A percentile compares a stretch with the other conserved stretches of the same genome.
phyloP scores from a whole-genome alignment of 2,888 invertebrate species.

The Campoplex capitator region DNA sequence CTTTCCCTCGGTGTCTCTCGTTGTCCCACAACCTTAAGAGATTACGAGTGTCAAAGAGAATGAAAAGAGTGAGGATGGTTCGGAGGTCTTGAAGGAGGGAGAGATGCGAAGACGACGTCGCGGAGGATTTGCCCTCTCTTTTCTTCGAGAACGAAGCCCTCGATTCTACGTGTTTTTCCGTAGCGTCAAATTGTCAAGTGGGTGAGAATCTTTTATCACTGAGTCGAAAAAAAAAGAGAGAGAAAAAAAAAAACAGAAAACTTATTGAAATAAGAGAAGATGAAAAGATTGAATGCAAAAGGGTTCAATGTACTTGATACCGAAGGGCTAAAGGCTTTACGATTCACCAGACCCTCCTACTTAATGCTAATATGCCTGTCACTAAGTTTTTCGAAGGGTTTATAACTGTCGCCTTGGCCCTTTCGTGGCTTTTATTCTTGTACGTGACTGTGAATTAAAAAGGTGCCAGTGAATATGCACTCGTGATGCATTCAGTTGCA shows the following conservation, averaged over 20 bases:
- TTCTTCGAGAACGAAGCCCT: conserved; percentile 50
- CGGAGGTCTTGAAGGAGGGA: conserved; percentile 1
- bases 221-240: neutral
- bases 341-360: neutral
- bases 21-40: conserved; percentile 60
- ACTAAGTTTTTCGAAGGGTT: conserved; percentile 5
- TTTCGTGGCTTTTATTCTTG: neutral
- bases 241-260: neutral
- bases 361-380: conserved; percentile 30
- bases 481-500: conserved; percentile 27
- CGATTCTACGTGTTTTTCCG: conserved; percentile 48
- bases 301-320: conserved; percentile 28
- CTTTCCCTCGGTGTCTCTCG: conserved; percentile 37
- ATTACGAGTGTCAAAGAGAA: conserved; percentile 64
- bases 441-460: conserved; percentile 46
- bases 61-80: neutral
- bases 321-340: neutral
- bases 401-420: conserved; percentile 17
- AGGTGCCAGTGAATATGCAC: conserved; percentile 8
- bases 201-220: conserved; percentile 43
- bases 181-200: conserved; percentile 59
- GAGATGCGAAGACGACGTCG: conserved; percentile 26
- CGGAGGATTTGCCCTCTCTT: conserved; percentile 27
- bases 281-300: conserved; percentile 18
- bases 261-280: neutral